Evolutionary conservation across 2,113 vertebrate species (phyloP).

Genomic region (Capreolus pygargus): DNA sequence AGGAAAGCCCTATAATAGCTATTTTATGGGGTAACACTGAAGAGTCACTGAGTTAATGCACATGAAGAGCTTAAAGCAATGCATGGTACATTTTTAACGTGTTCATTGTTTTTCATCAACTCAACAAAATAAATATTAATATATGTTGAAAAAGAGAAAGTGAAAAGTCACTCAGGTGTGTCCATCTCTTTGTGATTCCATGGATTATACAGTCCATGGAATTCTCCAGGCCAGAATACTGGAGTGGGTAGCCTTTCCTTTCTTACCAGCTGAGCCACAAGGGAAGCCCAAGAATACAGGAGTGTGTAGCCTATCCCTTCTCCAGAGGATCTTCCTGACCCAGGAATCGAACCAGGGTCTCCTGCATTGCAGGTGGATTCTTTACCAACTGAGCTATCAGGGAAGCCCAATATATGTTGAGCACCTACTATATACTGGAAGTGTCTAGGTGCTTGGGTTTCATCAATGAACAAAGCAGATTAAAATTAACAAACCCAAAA

Average conservation of each 20-base stretch:
- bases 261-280: neutral
- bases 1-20: neutral
- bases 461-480: neutral
- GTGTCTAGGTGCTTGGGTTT: neutral
- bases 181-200: neutral
- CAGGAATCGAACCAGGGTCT: neutral
- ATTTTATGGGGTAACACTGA: neutral
- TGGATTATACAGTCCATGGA: neutral
- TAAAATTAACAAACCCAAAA: neutral
- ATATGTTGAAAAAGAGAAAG: neutral
- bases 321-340: neutral
- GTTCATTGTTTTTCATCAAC: neutral
- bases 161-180: neutral
- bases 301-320: neutral
- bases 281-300: neutral
- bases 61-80: neutral
- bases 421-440: neutral
- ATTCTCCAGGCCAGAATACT: neutral
- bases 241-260: neutral
- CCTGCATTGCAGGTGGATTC: neutral
- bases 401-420: neutral
- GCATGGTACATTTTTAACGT: neutral
- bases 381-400: neutral
- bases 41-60: neutral
- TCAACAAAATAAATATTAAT: neutral